A percentile compares a stretch with the other conserved stretches of the same genome.
phyloP scores from a whole-genome alignment of 1,140 invertebrate genomes.

The Delia radicum region DNA sequence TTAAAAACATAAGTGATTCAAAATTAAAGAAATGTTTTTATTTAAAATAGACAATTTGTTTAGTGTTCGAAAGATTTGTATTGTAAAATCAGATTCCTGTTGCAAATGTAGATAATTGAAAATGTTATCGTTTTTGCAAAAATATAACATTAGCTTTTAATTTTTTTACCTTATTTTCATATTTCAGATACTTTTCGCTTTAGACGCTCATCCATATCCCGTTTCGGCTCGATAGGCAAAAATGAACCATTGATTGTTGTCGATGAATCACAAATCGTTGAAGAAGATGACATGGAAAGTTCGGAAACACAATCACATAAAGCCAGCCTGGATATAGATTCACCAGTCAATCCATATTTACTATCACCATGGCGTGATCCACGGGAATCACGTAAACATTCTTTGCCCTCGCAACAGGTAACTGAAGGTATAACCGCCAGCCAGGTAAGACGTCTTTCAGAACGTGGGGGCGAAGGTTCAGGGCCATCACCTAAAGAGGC shows the following conservation, averaged over 20 bases:
- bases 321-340: constrained; percentile 69
- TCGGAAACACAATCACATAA: constrained; percentile 59
- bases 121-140: too few species aligned
- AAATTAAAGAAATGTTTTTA: too few species aligned
- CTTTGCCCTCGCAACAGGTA: constrained; percentile 77
- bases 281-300: constrained; percentile 64
- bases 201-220: constrained; percentile 57
- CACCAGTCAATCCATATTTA: constrained; percentile 75
- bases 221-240: constrained; percentile 53
- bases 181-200: constrained; percentile 52
- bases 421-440: constrained; percentile 81
- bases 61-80: too few species aligned
- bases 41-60: too few species aligned
- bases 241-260: constrained; percentile 77
- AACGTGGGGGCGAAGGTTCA: constrained; percentile 71
- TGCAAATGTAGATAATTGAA: too few species aligned
- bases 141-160: too few species aligned
- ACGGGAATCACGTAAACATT: constrained; percentile 72
- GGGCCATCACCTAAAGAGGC: constrained; percentile 70
- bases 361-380: constrained; percentile 73
- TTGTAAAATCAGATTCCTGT: too few species aligned
- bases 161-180: not conserved
- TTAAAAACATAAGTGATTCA: too few species aligned
- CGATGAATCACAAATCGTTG: constrained; percentile 69
- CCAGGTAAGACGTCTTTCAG: constrained; percentile 76